A percentile compares a stretch with the other conserved stretches of the same genome.
Evolutionary conservation across 2,888 invertebrate genomes (phyloP).

Genomic region (Pseudococcus viburni): DNA sequence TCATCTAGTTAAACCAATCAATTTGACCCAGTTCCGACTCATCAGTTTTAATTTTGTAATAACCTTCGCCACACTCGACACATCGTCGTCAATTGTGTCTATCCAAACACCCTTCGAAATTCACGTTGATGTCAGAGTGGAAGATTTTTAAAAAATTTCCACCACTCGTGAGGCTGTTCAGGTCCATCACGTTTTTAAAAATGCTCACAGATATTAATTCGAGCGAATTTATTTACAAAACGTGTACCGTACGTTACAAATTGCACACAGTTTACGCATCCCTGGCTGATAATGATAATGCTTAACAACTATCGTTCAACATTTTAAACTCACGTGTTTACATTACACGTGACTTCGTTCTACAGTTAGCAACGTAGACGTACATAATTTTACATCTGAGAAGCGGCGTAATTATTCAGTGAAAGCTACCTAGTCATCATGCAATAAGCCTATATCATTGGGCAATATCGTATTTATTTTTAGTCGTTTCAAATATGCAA

Average conservation of each 20-base stretch:
- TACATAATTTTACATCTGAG: background rate
- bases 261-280: background rate
- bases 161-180: background rate
- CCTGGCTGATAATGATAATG: constrained; percentile 22
- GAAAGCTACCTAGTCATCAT: constrained; percentile 31
- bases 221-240: too few species aligned
- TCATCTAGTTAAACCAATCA: background rate
- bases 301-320: constrained; percentile 12
- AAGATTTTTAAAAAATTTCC: background rate
- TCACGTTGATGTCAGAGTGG: background rate
- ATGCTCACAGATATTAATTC: background rate
- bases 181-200: background rate
- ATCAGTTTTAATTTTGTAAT: background rate
- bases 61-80: background rate
- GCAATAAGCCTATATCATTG: constrained; percentile 48
- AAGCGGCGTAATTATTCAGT: constrained; percentile 26
- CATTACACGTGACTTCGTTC: constrained; percentile 49
- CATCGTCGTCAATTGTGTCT: background rate
- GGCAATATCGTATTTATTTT: constrained; percentile 34
- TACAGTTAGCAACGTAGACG: background rate
- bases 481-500: constrained; percentile 7
- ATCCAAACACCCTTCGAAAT: background rate
- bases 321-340: constrained; percentile 48
- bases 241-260: too few species aligned
- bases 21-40: constrained; percentile 4